phyloP scores from a whole-genome alignment of 2,888 invertebrate species.

The Drepanosiphum platanoidis region DNA sequence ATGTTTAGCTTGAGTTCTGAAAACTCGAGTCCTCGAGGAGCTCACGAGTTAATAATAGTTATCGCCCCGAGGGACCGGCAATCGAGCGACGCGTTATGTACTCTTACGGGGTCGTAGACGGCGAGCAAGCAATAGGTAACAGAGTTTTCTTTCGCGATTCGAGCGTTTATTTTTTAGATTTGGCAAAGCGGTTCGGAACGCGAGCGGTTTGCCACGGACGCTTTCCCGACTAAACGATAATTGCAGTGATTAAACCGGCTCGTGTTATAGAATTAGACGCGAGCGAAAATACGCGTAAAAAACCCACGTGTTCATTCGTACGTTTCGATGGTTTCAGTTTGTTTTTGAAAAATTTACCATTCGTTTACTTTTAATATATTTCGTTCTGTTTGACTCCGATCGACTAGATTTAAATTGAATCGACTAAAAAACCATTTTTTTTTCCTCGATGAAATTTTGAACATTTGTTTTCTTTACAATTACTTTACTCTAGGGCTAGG shows the following conservation, averaged over 20 bases:
- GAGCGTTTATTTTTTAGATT: background rate
- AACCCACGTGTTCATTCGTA: no score
- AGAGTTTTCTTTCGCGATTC: background rate
- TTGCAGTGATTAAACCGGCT: background rate
- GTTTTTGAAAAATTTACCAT: no score
- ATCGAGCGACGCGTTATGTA: background rate
- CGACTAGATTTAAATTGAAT: no score
- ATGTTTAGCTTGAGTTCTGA: background rate
- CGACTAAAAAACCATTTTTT: no score
- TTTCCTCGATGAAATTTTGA: no score
- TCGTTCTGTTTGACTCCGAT: no score
- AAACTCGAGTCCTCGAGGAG: background rate
- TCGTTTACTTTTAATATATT: no score
- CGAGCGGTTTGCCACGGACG: background rate
- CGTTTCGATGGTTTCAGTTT: no score
- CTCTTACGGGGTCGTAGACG: no score
- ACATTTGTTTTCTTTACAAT: no score
- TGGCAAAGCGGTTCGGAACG: background rate
- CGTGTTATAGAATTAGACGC: background rate
- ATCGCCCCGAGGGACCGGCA: background rate
- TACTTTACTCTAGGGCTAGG: no score
- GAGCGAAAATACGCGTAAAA: background rate
- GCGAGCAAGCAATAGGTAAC: no score
- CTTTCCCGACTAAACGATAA: background rate
- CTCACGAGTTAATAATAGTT: background rate